Conservation (phyloP, 2,113 vertebrate genomes). For the Heterocephalus glaber region DNA sequence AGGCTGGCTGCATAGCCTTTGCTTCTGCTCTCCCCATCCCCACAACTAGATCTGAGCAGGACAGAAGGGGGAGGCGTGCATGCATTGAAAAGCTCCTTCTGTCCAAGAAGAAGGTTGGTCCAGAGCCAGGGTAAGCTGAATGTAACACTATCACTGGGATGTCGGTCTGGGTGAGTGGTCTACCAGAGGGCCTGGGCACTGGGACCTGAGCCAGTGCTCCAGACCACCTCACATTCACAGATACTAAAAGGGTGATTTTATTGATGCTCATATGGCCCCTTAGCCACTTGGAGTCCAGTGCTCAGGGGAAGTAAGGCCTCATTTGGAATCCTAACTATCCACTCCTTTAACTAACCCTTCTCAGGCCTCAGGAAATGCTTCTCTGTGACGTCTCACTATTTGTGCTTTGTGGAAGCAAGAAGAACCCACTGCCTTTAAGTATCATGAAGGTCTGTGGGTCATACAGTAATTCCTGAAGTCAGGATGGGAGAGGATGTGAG, state of each 20-base stretch:
- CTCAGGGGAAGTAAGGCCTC: background rate
- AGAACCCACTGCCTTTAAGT: background rate
- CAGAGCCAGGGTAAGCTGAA: background rate
- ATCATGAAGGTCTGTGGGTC: background rate
- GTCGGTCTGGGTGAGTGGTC: background rate
- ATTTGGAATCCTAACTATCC: background rate
- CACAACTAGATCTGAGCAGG: background rate
- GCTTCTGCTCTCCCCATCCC: background rate
- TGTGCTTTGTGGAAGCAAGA: background rate
- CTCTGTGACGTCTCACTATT: background rate
- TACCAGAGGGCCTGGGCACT: background rate
- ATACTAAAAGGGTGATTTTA: fast-evolving
- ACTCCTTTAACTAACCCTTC: background rate
- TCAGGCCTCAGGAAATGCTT: background rate
- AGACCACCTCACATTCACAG: background rate
- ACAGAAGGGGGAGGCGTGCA: background rate
- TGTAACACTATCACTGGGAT: background rate
- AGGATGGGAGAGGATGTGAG: background rate
- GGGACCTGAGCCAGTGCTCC: background rate
- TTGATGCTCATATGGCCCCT: fast-evolving
- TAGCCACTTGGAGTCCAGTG: background rate
- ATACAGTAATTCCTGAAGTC: fast-evolving
- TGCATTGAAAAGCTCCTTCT: background rate
- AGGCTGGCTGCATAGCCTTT: background rate
- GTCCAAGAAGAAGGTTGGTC: background rate